Base-by-base conservation (phyloP, 1,140 invertebrate genomes). In the Dreissena rostriformis region DNA sequence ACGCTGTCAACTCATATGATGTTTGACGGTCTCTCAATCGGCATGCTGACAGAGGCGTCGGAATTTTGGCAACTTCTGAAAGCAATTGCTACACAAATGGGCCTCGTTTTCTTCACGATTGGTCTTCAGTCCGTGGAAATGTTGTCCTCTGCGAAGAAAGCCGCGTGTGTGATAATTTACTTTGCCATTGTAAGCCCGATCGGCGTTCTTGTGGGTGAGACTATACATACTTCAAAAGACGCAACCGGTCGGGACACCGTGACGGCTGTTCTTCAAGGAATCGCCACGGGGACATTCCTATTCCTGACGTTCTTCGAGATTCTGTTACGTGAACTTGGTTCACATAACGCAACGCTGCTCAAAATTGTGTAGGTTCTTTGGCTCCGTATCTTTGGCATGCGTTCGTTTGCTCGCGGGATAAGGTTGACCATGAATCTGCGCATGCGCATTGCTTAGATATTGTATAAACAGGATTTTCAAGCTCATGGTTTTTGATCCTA, bases 271-370 rank as follows among this genome's bases (percentile, higher is more conserved):
- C 90, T 96, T 51, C 95, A 95, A 88, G 95, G 94, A 49, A 79
- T 98, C 22, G 97, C 97, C 17, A 97, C 96, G 14, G 98, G 98
- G 52, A 98, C 97, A 0, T 95, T 98, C 63, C 93, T 98, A 0
- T 98, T 98, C 92, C 97, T 98, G 63, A 97, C 97, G 0, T 97
- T 98, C 52, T 97, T 97, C 89, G 98, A 98, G 94, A 96, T 98
- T 52, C 93, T 98, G 55, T 97, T 92, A 12, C 90, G 92, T 73
- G 93, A 94, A 83, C 79, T 94, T 6, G 79, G 66, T 10, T 71
- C 85, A 29, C 68, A 78, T n/a, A 24, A 72, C 29, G 71, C 26
- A 22, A 67, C 52, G 19, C 17, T 89, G 15, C 14, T 78, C 0
- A 82, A 86, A 52, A 75, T 90, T 8, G 63, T 88, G 8, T 55